Evolutionary conservation across 2,113 vertebrate genomes (phyloP), one percentile per base, ranked within the genome.

Genomic region (Hypanus sabinus): DNA sequence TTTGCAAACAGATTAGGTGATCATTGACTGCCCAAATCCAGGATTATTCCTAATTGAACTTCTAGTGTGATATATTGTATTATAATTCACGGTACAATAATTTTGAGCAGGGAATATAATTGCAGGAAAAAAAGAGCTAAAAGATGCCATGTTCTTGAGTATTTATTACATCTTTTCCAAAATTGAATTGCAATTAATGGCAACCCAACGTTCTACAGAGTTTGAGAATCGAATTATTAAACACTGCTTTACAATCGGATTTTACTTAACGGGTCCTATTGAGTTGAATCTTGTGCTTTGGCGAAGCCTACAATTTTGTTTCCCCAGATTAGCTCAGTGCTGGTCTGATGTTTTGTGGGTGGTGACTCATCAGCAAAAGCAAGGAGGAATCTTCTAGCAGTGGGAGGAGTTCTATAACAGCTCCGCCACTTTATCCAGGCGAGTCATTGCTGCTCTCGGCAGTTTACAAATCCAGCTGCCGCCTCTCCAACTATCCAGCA

Each of bases 331-430:
- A 95, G 96, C 95, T 55, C 91, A 75, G 70, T 73, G 20, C 68
- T 30, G 46, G 46, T 24, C 33, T 93, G 91, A 55, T 73, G 95
- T 95, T 94, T 95, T 97, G 96, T 97, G 97, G 96, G 96, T 97
- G 97, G 97, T 96, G 95, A 96, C 96, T 94, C 94, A 85, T 95
- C 94, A 94, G 94, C 94, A 46, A 96, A 96, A 96, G 96, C 91
- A 73, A 93, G 97, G 96, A 96, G 97, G 97, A 71, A 93, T 96
- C 96, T 95, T 95, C 95, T 96, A 94, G 95, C 95, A 95, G 96
- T 96, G 97, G 98, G 98, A 96, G 98, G 97, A 96, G 97, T 96
- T 95, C 94, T 94, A 95, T 94, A 96, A 95, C 95, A 96, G 96
- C 97, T 94, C 95, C 95, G 96, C 96, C 96, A 95, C 96, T 95